phyloP scores from a whole-genome alignment of 2,888 invertebrate species.

The Aleiodes testaceus region DNA sequence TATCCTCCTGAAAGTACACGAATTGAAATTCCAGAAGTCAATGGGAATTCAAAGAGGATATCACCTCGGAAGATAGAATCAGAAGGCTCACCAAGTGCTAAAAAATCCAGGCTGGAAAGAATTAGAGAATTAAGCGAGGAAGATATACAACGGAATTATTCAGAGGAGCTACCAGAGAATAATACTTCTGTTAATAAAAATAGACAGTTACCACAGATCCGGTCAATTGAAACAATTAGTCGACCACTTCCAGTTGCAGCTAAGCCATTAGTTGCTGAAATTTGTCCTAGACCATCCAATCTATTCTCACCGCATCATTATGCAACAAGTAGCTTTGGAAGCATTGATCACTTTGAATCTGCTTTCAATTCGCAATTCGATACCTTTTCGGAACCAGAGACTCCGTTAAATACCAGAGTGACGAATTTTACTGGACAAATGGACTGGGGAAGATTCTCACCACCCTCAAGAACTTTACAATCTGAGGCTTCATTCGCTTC shows the following conservation, averaged over 20 bases:
- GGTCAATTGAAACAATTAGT: constrained; percentile 31
- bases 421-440: not conserved
- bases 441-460: not conserved
- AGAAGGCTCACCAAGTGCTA: not conserved
- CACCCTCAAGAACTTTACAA: not conserved
- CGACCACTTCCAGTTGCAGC: not conserved
- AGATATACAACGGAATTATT: not conserved
- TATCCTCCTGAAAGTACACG: not conserved
- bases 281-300: constrained; percentile 34
- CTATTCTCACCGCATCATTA: constrained; percentile 35
- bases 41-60: not conserved
- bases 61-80: constrained; percentile 5
- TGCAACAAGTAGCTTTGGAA: constrained; percentile 9
- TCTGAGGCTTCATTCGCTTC: not conserved
- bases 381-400: not conserved
- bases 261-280: constrained; percentile 31
- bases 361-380: not conserved
- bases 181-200: not conserved
- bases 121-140: not conserved
- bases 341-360: constrained; percentile 3
- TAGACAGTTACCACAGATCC: constrained; percentile 21
- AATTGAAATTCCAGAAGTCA: not conserved
- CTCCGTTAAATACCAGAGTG: not conserved
- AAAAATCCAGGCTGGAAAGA: not conserved
- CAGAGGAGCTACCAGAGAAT: not conserved